Evolutionary conservation across 2,888 invertebrate genomes (phyloP).

Genomic region (Dynastes hyllus): DNA sequence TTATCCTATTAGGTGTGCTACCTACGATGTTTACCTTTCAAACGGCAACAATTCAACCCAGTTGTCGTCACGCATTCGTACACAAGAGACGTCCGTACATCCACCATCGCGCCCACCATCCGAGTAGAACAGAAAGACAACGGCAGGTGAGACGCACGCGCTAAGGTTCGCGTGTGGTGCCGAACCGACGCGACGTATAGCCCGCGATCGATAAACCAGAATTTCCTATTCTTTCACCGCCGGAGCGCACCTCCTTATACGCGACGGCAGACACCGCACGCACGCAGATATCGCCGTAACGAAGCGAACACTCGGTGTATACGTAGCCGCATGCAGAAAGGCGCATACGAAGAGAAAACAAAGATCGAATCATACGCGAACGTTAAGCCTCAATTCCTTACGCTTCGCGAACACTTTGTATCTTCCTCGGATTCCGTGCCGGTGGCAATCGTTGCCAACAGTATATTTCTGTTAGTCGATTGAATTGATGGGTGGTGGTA

Average conservation of each 20-base stretch:
- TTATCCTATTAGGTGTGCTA: too few relatives aligned
- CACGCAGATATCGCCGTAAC: conserved; percentile 69
- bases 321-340: not conserved
- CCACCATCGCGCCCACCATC: conserved; percentile 4
- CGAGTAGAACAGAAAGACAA: conserved; percentile 40
- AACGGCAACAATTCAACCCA: conserved; percentile 11
- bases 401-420: conserved; percentile 29
- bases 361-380: conserved; percentile 48
- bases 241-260: conserved; percentile 47
- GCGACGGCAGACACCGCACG: conserved; percentile 57
- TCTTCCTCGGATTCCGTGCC: conserved; percentile 32
- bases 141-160: conserved; percentile 71
- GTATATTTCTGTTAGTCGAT: conserved; percentile 42
- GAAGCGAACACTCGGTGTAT: conserved; percentile 21
- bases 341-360: not conserved
- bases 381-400: not conserved
- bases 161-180: conserved; percentile 70
- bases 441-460: conserved; percentile 34
- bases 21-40: not conserved
- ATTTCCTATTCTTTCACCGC: conserved; percentile 53
- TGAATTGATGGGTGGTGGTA: conserved; percentile 26
- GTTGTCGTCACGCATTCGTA: not conserved
- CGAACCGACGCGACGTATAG: conserved; percentile 66
- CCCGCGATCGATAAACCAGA: conserved; percentile 61
- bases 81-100: not conserved